These are phyloP conservation scores for Nemoura dubitans DNA, from an alignment of 2,888 invertebrate genomes.

Conservation along the genomic window DNA sequence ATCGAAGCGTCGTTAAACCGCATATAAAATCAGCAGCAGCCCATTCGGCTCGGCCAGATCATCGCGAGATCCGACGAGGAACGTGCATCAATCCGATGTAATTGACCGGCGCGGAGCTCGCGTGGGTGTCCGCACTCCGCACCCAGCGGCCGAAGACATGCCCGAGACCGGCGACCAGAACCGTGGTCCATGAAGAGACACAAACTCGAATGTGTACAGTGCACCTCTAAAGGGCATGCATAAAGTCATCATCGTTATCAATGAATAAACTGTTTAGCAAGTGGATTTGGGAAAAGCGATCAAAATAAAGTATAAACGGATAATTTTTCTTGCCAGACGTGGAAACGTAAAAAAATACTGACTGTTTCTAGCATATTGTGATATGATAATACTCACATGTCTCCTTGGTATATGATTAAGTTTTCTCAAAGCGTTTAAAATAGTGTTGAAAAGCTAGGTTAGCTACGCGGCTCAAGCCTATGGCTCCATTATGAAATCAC, in stretches of 20 bases:
- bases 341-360: no score
- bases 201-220: no score
- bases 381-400: no score
- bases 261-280: no score
- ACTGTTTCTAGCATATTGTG: no score
- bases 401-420: not conserved
- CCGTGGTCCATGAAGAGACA: no score
- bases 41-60: not conserved
- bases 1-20: not conserved
- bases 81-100: not conserved
- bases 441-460: not conserved
- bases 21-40: not conserved
- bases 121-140: not conserved
- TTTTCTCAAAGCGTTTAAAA: not conserved
- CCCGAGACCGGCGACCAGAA: no score
- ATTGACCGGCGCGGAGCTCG: not conserved
- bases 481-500: not conserved
- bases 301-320: no score
- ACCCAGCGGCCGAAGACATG: not conserved
- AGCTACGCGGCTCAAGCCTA: not conserved
- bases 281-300: no score
- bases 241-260: no score
- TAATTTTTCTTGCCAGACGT: no score
- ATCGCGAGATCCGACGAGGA: not conserved
- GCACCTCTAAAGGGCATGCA: no score